Evolutionary conservation across 2,113 vertebrate genomes (phyloP).

Genomic region (Grantiella picta): DNA sequence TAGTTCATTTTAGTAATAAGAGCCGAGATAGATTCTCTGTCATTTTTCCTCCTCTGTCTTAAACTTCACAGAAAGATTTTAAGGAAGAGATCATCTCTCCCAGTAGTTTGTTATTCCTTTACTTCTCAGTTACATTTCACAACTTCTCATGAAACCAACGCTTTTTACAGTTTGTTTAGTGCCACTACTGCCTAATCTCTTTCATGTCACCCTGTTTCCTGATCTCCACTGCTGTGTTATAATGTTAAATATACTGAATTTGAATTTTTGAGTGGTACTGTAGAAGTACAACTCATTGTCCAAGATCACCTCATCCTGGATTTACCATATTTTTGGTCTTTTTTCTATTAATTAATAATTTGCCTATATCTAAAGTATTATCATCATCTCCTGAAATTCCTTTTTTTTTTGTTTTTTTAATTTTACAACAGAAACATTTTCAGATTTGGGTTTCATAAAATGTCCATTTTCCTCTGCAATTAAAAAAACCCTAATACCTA

Average conservation of each 20-base stretch:
- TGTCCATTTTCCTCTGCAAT: neutral
- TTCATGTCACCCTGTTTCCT: neutral
- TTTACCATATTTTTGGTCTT: neutral
- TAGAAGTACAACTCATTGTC: neutral
- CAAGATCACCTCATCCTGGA: neutral
- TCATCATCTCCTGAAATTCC: neutral
- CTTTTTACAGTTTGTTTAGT: neutral
- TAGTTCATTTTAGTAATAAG: neutral
- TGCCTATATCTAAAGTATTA: neutral
- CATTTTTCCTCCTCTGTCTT: neutral
- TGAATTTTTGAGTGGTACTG: neutral
- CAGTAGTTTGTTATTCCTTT: neutral
- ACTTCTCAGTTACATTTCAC: neutral
- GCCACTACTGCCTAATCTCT: neutral
- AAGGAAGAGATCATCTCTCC: neutral
- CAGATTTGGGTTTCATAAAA: neutral
- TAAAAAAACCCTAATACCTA: neutral
- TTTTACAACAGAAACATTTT: neutral
- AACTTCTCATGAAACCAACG: neutral
- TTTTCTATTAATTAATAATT: neutral
- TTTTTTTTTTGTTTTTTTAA: neutral
- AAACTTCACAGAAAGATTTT: neutral
- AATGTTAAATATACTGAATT: neutral
- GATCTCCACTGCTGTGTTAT: neutral
- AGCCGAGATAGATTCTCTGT: neutral